Evolutionary conservation across 2,113 vertebrate species (phyloP).

Genomic region (Atractosteus spatula): DNA sequence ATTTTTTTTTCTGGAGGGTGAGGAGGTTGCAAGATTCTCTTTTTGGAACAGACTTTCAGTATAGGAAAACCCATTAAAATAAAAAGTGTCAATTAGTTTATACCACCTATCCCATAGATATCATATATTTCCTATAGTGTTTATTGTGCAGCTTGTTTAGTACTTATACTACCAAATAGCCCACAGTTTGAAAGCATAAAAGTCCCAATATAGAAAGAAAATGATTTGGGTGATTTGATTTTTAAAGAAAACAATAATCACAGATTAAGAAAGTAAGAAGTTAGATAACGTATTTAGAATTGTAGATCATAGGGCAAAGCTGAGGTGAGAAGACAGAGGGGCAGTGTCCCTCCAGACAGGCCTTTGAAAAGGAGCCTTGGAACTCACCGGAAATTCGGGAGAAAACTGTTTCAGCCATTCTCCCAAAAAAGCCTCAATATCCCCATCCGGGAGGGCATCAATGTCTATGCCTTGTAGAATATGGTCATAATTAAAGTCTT

Average conservation of each 20-base stretch:
- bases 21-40: slow-evolving; percentile 7
- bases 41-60: slow-evolving; percentile 19
- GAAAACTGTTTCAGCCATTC: slow-evolving; percentile 77
- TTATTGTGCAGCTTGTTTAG: slow-evolving; percentile 4
- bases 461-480: slow-evolving; percentile 88
- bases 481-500: slow-evolving; percentile 86
- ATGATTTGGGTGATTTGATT: slow-evolving; percentile 9
- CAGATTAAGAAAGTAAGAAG: slow-evolving; percentile 52
- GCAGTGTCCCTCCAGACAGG: slow-evolving; percentile 46
- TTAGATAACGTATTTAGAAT: slow-evolving; percentile 43
- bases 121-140: slow-evolving; percentile 15
- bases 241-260: slow-evolving; percentile 47
- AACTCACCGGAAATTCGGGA: slow-evolving; percentile 72
- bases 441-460: slow-evolving; percentile 81
- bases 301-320: slow-evolving; percentile 42
- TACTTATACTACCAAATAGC: slow-evolving; percentile 20
- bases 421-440: slow-evolving; percentile 79
- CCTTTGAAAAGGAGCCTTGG: slow-evolving; percentile 63
- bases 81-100: not conserved
- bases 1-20: not conserved
- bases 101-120: slow-evolving; percentile 25
- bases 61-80: slow-evolving; percentile 19
- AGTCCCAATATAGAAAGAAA: slow-evolving; percentile 7
- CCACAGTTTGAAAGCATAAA: slow-evolving; percentile 25
- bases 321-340: slow-evolving; percentile 43